These are phyloP conservation scores for Sphyrna mokarran DNA, from an alignment of 2,113 vertebrate genomes.

Conservation along the genomic window DNA sequence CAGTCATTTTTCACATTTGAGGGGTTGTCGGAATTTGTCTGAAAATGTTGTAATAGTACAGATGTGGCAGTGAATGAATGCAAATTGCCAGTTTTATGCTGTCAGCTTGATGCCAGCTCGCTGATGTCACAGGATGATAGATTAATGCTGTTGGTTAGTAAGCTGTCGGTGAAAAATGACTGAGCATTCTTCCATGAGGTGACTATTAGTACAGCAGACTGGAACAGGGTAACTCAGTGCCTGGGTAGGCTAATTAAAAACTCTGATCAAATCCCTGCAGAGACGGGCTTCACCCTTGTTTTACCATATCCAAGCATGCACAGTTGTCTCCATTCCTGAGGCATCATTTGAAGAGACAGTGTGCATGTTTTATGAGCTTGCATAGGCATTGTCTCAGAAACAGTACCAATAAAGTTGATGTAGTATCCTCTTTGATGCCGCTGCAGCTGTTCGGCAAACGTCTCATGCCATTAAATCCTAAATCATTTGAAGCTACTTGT, in stretches of 20 bases:
- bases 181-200: constrained; percentile 41
- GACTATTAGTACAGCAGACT: constrained; percentile 44
- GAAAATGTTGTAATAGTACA: background rate
- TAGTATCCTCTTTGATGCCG: constrained; percentile 9
- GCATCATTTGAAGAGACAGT: constrained; percentile 1
- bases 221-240: constrained; percentile 42
- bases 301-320: constrained; percentile 4
- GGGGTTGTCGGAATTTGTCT: background rate
- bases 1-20: constrained; percentile 19
- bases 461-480: constrained; percentile 14
- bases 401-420: background rate
- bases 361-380: constrained; percentile 31
- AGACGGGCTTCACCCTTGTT: constrained; percentile 2
- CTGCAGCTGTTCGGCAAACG: background rate
- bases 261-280: constrained; percentile 41
- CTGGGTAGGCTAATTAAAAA: constrained; percentile 45
- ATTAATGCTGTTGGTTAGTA: constrained; percentile 46
- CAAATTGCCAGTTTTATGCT: constrained; percentile 38
- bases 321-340: constrained; percentile 7
- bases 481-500: background rate
- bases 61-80: constrained; percentile 35
- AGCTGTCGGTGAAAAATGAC: constrained; percentile 41
- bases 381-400: constrained; percentile 2
- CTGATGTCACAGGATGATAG: constrained; percentile 36
- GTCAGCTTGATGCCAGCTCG: constrained; percentile 40